These are phyloP conservation scores for Merops nubicus DNA, from an alignment of 2,113 vertebrate genomes.

Conservation along the genomic window DNA sequence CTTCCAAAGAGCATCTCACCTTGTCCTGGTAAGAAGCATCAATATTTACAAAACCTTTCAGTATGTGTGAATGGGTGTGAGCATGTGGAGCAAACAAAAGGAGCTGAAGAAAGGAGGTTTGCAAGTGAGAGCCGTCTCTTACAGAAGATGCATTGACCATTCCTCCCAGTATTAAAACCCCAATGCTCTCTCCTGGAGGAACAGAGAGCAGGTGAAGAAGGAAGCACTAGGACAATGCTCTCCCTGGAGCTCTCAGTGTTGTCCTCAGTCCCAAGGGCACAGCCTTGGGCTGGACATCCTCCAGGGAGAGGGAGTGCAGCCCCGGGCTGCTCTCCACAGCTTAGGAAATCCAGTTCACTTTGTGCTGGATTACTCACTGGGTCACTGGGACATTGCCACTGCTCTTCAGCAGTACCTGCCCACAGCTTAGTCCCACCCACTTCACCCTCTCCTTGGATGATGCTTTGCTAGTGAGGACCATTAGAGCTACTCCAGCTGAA, in stretches of 20 bases:
- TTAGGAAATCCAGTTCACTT: neutral
- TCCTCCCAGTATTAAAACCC: neutral
- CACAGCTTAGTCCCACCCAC: neutral
- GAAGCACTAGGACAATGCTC: neutral
- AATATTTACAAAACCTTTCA: neutral
- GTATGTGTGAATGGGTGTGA: neutral
- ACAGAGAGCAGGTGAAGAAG: accelerated
- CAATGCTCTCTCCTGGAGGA: neutral
- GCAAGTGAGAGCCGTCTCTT: neutral
- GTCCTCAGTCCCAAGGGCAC: neutral
- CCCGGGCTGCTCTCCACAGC: neutral
- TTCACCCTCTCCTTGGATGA: neutral
- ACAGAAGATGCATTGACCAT: neutral
- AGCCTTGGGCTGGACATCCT: neutral
- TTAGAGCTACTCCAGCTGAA: neutral
- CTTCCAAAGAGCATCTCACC: constrained; percentile 1
- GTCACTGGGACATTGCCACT: neutral
- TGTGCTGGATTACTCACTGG: neutral
- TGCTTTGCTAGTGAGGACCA: accelerated
- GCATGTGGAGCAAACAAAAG: neutral
- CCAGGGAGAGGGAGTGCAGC: neutral
- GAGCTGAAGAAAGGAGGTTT: neutral
- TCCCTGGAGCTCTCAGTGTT: neutral
- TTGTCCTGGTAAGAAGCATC: constrained; percentile 10
- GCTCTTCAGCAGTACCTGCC: neutral